phyloP scores from a whole-genome alignment of 2,797 vertebrate genomes.

The Acanthiza pusilla region DNA sequence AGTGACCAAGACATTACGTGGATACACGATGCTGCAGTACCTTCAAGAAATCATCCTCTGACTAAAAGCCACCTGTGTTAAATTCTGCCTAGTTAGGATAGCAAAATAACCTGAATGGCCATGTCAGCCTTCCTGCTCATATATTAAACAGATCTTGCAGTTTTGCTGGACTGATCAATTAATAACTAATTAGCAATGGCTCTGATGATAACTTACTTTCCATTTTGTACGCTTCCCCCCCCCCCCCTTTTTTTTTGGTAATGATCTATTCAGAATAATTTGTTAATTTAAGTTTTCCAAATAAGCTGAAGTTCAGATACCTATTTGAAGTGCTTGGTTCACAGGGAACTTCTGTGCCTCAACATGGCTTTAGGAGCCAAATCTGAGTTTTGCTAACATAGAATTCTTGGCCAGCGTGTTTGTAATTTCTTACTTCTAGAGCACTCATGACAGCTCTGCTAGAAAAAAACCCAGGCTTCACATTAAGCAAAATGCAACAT shows the following conservation, averaged over 20 bases:
- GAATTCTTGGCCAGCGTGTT: neutral
- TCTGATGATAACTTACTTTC: neutral
- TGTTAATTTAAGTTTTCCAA: neutral
- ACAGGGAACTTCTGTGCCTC: neutral
- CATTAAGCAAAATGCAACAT: neutral
- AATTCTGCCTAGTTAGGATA: neutral
- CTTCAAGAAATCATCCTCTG: neutral
- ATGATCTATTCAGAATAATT: neutral
- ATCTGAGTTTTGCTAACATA: neutral
- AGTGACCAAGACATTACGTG: neutral
- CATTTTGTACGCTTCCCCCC: neutral
- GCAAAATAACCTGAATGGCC: neutral
- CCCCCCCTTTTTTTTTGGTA: neutral
- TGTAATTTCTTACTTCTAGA: neutral
- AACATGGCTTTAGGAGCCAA: neutral
- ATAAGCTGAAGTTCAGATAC: neutral
- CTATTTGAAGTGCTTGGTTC: neutral
- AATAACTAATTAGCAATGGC: neutral
- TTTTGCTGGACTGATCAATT: neutral
- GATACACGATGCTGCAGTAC: neutral
- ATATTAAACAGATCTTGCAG: neutral
- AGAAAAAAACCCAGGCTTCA: neutral
- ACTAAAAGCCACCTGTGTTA: neutral
- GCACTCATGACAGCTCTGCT: neutral
- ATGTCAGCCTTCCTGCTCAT: neutral